A percentile compares a stretch with the other conserved stretches of the same genome.
These are phyloP conservation scores for Drosophila pruinosa DNA, from an alignment of 1,140 invertebrate genomes.

Conservation along the genomic window DNA sequence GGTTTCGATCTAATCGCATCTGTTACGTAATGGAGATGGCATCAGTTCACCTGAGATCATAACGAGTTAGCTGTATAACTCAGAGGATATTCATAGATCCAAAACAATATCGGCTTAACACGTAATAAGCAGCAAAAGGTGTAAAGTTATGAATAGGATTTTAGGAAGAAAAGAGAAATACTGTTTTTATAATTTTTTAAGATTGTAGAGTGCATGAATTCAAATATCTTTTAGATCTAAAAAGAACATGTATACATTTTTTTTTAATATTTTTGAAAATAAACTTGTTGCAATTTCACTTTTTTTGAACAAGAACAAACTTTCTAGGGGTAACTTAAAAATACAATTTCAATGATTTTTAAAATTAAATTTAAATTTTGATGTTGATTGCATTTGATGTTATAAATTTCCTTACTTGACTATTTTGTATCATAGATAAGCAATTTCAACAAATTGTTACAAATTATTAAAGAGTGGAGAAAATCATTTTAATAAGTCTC, in stretches of 20 bases:
- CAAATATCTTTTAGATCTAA: no score
- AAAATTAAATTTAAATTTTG: neutral
- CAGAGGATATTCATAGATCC: neutral
- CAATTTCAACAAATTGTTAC: constrained; percentile 6
- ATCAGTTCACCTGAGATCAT: constrained; percentile 36
- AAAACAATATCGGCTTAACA: neutral
- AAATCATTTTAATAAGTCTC: neutral
- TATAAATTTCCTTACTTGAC: neutral
- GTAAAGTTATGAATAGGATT: neutral
- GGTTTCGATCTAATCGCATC: constrained; percentile 58
- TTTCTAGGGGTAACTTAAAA: no score
- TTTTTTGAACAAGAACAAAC: no score
- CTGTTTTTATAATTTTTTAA: neutral
- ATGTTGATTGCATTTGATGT: neutral
- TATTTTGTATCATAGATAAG: neutral
- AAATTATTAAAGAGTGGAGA: constrained; percentile 6
- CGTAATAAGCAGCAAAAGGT: constrained; percentile 10
- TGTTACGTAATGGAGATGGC: constrained; percentile 44
- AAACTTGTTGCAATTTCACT: no score
- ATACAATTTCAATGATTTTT: no score
- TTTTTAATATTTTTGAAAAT: no score
- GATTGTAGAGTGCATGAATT: neutral
- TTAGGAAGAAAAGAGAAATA: neutral
- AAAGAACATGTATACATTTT: no score
- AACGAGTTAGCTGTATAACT: constrained; percentile 3